phyloP scores from a whole-genome alignment of 2,888 invertebrate species.

The Mamestra brassicae region DNA sequence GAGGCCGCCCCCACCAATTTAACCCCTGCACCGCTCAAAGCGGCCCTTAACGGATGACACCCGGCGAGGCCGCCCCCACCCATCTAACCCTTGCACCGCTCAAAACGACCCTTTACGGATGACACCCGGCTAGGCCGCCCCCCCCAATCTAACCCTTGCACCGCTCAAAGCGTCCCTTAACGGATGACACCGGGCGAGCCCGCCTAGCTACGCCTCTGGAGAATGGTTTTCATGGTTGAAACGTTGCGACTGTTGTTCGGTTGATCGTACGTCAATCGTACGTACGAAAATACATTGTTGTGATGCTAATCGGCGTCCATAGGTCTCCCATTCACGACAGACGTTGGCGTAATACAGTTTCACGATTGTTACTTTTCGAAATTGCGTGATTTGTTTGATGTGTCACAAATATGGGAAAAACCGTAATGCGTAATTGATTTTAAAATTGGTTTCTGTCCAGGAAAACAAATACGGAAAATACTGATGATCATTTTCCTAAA shows the following conservation, averaged over 20 bases:
- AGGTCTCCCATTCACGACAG: not conserved
- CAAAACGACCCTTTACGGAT: too few relatives aligned
- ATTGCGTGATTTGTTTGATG: not conserved
- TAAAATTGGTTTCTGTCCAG: not conserved
- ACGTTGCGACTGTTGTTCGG: not conserved
- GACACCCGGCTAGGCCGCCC: too few relatives aligned
- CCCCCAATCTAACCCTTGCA: too few relatives aligned
- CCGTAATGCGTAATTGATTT: not conserved
- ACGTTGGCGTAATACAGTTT: not conserved
- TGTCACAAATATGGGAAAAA: not conserved
- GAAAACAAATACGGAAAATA: constrained; percentile 15
- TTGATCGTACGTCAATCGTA: not conserved
- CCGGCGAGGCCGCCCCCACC: too few relatives aligned
- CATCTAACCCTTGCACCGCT: too few relatives aligned
- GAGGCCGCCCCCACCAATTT: too few relatives aligned
- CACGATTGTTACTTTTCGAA: constrained; percentile 11
- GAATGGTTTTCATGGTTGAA: too few relatives aligned
- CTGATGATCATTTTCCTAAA: not conserved
- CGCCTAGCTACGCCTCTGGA: too few relatives aligned
- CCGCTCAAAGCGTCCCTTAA: too few relatives aligned
- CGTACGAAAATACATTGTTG: not conserved
- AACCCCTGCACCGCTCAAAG: too few relatives aligned
- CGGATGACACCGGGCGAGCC: too few relatives aligned
- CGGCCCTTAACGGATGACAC: too few relatives aligned
- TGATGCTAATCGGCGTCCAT: not conserved